Evolutionary conservation across 2,113 vertebrate species (phyloP), one percentile per base, ranked within the genome.

Genomic region (Hydropotes inermis): DNA sequence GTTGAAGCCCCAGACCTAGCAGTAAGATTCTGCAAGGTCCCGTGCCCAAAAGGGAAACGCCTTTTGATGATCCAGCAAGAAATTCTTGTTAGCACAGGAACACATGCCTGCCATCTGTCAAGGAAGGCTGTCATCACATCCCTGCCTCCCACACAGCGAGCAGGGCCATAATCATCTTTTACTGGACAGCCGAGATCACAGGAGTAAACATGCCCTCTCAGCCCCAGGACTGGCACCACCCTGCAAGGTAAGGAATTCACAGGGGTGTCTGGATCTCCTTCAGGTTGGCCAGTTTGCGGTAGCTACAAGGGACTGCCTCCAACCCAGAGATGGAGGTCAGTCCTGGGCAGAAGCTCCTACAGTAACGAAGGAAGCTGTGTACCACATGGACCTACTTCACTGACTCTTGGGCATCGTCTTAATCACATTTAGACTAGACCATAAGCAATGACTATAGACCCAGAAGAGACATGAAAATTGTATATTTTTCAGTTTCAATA

Each of bases 11-110:
- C 61, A 36, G 28, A 55, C 10, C 50, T 13, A 95, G 83, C 36
- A 79, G 70, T 30, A 30, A 87, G 43, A 9, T 67, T 90, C 95
- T 60, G 15, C 12, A 6, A 78, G 19, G 39, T 58, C 61, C 15
- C 0, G 47, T 64, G n/a, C 57, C 92, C 7, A 57, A 89, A 87
- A 33, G 27, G 64, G 57, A 76, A 78, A 39, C 2, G 0, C 15
- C 43, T 94, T 91, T 89, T 94, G 91, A 95, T 93, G 96, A 97
- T 47, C 43, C 89, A 74, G 79, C 89, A 91, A 89, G 91, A 96
- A 91, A 67, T 13, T 52, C 82, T 67, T 23, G 45, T 85, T 28
- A 82, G 61, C 8, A 0, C 45, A 17, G 89, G 83, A 50, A 85
- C 39, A 36, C 74, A 67, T 21, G 61, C 61, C 70, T 64, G 81